Conservation (phyloP, 2,888 invertebrate genomes). For the Hipparchia sbordonii region DNA sequence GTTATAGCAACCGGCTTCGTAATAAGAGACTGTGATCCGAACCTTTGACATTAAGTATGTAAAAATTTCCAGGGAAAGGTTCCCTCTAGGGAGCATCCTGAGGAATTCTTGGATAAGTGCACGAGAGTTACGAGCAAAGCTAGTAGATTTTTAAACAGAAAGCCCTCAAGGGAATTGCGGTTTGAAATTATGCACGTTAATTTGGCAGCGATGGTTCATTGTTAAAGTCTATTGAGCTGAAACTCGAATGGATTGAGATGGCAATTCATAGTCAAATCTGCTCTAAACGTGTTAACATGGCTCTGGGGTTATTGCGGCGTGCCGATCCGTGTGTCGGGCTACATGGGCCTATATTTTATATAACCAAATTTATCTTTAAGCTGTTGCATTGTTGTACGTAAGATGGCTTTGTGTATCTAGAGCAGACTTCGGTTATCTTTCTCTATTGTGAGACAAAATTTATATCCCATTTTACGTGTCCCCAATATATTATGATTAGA, state of each 20-base stretch:
- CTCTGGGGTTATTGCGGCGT: constrained; percentile 70
- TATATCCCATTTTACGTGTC: not conserved
- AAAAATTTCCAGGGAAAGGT: constrained; percentile 47
- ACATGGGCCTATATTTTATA: constrained; percentile 27
- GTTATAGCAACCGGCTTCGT: constrained; percentile 52
- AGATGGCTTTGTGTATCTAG: constrained; percentile 17
- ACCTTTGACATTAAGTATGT: constrained; percentile 52
- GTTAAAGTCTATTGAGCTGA: constrained; percentile 58
- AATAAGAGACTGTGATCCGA: constrained; percentile 57
- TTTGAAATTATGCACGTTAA: constrained; percentile 43
- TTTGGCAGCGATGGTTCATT: constrained; percentile 36
- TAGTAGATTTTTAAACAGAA: constrained; percentile 46
- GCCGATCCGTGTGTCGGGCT: constrained; percentile 57
- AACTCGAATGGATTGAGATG: constrained; percentile 67
- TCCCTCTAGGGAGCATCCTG: constrained; percentile 42
- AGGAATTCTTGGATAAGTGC: constrained; percentile 23
- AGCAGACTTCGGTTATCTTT: constrained; percentile 3
- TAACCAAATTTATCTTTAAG: constrained; percentile 14
- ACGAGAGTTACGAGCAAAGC: constrained; percentile 36
- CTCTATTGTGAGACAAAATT: constrained; percentile 2
- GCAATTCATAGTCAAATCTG: constrained; percentile 78
- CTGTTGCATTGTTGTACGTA: constrained; percentile 18
- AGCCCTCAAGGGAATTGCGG: constrained; percentile 2
- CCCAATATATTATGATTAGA: not conserved
- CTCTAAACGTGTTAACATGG: constrained; percentile 75